A percentile compares a stretch with the other conserved stretches of the same genome.
Conservation (phyloP, 2,113 vertebrate genomes). For the Rostratula benghalensis region DNA sequence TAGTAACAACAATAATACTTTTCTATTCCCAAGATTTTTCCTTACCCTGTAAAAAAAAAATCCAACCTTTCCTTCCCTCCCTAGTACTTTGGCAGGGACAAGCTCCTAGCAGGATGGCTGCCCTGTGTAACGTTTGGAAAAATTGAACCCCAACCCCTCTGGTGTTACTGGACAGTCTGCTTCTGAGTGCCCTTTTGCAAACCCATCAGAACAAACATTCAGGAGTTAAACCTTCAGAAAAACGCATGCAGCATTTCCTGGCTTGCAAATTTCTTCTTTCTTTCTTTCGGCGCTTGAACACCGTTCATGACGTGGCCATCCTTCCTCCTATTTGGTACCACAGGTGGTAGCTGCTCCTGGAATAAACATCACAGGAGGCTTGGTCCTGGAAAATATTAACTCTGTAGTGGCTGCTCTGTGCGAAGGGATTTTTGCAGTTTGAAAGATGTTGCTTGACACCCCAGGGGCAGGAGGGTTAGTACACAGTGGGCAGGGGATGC, state of each 20-base stretch:
- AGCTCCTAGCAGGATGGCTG: not conserved
- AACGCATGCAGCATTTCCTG: not conserved
- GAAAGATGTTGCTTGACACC: not conserved
- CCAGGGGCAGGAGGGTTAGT: not conserved
- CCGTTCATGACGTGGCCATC: not conserved
- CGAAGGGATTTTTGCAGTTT: not conserved
- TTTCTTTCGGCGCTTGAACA: not conserved
- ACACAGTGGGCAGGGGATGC: not conserved
- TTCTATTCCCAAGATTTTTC: not conserved
- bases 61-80: not conserved
- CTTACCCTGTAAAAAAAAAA: not conserved
- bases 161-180: not conserved
- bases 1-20: not conserved
- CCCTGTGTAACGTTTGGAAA: fast-evolving
- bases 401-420: not conserved
- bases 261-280: not conserved
- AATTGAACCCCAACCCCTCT: not conserved
- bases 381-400: not conserved
- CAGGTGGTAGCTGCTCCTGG: not conserved
- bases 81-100: not conserved
- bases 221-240: not conserved
- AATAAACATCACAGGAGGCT: not conserved
- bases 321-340: not conserved
- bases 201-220: not conserved
- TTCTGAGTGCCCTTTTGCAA: not conserved